phyloP scores from a whole-genome alignment of 2,113 vertebrate genomes.

The Cebus imitator region DNA sequence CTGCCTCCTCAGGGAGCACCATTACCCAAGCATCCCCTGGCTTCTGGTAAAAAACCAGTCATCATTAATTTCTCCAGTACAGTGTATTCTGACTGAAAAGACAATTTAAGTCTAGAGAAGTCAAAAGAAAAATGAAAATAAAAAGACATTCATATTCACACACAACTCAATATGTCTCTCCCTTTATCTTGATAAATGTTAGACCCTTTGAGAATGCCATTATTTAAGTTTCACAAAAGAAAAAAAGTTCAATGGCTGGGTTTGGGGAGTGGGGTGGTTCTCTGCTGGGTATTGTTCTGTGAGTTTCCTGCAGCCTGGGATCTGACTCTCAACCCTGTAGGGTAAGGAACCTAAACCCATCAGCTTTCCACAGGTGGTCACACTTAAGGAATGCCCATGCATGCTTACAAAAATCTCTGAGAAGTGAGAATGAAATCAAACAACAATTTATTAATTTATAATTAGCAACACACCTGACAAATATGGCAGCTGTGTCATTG shows the following conservation, averaged over 20 bases:
- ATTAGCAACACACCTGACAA: not conserved
- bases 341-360: not conserved
- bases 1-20: not conserved
- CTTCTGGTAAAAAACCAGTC: not conserved
- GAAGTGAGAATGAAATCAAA: not conserved
- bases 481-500: not conserved
- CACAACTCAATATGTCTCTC: not conserved
- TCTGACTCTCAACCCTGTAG: not conserved
- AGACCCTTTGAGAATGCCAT: not conserved
- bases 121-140: conserved; percentile 30
- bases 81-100: not conserved
- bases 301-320: not conserved
- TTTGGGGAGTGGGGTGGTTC: not conserved
- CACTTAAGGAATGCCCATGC: not conserved
- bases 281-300: not conserved
- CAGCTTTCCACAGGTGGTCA: not conserved
- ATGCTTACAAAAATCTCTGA: not conserved
- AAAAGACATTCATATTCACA: not conserved
- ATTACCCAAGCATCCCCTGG: not conserved
- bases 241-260: not conserved
- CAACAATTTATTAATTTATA: not conserved
- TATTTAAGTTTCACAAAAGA: conserved; percentile 8
- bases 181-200: not conserved
- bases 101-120: not conserved
- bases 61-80: not conserved